Percentiles rank a stretch among this genome's conserved stretches.
These are phyloP conservation scores for Gandaritis pyraliata DNA, from an alignment of 2,888 invertebrate species.

Conservation along the genomic window DNA sequence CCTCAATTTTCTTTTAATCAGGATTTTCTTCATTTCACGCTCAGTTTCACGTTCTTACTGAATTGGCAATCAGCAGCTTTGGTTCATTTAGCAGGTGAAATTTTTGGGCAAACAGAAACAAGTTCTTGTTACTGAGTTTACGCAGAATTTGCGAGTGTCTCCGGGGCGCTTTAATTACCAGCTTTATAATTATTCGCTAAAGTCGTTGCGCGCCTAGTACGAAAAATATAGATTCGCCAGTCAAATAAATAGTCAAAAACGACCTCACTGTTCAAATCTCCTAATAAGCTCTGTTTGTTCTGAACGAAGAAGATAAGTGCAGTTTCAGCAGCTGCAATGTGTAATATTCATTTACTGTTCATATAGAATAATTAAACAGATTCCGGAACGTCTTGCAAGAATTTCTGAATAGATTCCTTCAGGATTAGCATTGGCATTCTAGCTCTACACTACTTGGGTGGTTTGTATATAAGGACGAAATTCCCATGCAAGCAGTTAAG, in stretches of 20 bases:
- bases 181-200: conserved; percentile 38
- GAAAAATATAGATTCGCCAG: too few species aligned
- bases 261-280: background rate
- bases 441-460: conserved; percentile 9
- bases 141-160: conserved; percentile 41
- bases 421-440: conserved; percentile 13
- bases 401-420: conserved; percentile 9
- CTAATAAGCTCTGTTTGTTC: too few species aligned
- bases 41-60: conserved; percentile 17
- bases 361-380: conserved; percentile 14
- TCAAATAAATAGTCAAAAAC: background rate
- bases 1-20: conserved; percentile 11
- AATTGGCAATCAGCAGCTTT: conserved; percentile 20
- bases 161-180: conserved; percentile 35
- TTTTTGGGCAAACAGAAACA: conserved; percentile 38
- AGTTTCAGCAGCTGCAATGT: conserved; percentile 3
- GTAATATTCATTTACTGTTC: conserved; percentile 12
- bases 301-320: background rate
- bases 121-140: conserved; percentile 39
- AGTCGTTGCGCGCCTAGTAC: conserved; percentile 10
- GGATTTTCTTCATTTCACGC: conserved; percentile 22
- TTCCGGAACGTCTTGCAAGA: conserved; percentile 9
- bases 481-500: conserved; percentile 22
- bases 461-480: conserved; percentile 17
- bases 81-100: conserved; percentile 31